Evolutionary conservation across 1,140 invertebrate genomes (phyloP).

Genomic region (Parapsyche elsis): DNA sequence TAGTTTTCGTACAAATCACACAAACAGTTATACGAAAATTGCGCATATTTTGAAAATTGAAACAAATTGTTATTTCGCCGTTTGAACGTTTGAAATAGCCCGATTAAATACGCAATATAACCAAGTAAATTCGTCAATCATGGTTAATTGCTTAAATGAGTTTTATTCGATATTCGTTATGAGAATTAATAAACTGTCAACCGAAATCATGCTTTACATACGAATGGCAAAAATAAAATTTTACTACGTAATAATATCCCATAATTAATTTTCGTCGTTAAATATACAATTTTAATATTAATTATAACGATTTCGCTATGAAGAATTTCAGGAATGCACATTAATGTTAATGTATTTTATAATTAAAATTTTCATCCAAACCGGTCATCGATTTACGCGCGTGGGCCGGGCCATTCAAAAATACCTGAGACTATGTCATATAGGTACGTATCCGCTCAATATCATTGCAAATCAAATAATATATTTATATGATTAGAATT

Average conservation of each 20-base stretch:
- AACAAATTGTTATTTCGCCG: constrained; percentile 9
- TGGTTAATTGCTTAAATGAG: neutral
- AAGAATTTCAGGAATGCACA: constrained; percentile 7
- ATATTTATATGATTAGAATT: neutral
- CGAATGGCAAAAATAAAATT: neutral
- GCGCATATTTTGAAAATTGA: neutral
- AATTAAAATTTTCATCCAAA: no score
- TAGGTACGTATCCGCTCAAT: no score
- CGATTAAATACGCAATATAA: neutral
- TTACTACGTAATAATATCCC: neutral
- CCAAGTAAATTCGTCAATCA: constrained; percentile 9
- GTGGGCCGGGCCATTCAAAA: neutral
- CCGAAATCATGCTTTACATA: neutral
- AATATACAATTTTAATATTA: neutral
- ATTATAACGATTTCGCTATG: constrained; percentile 1
- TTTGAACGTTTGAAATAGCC: neutral
- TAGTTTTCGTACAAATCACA: no score
- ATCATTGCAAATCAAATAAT: no score
- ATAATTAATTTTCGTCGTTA: neutral
- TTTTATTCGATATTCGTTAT: constrained; percentile 1
- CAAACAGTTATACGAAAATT: neutral
- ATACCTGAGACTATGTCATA: neutral
- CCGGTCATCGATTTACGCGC: no score
- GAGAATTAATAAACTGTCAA: neutral
- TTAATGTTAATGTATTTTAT: no score